phyloP scores from a whole-genome alignment of 1,140 invertebrate genomes.

The Apis florea region DNA sequence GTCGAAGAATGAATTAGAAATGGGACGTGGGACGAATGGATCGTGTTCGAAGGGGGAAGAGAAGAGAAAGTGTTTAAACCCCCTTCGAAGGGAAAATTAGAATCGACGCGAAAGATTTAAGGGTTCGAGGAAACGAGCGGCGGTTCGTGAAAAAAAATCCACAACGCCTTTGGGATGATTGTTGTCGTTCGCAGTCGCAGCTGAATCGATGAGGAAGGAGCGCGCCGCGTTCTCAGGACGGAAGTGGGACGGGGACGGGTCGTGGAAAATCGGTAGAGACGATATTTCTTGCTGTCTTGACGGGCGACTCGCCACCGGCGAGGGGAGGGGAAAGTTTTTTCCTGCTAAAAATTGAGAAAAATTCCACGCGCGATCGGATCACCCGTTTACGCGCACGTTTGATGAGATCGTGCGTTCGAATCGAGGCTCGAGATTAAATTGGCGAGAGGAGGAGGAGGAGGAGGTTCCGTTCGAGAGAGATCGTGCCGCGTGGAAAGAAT shows the following conservation, averaged over 20 bases:
- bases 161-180: conserved; percentile 7
- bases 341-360: not conserved
- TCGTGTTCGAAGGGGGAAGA: no score
- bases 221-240: not conserved
- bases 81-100: no score
- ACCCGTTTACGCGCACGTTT: not conserved
- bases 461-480: not conserved
- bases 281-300: not conserved
- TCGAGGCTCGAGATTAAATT: not conserved
- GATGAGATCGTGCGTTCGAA: not conserved
- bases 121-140: not conserved
- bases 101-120: not conserved
- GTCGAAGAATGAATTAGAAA: no score
- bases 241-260: conserved; percentile 3
- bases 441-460: no score
- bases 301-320: not conserved
- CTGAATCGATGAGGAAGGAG: not conserved
- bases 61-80: no score
- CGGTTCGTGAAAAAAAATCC: conserved; percentile 7
- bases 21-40: no score
- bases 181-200: conserved; percentile 1
- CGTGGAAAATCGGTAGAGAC: conserved; percentile 8
- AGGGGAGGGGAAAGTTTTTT: not conserved
- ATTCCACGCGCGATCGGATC: not conserved
- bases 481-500: not conserved